Conservation (phyloP, 2,113 vertebrate genomes). For the Phainopepla nitens region DNA sequence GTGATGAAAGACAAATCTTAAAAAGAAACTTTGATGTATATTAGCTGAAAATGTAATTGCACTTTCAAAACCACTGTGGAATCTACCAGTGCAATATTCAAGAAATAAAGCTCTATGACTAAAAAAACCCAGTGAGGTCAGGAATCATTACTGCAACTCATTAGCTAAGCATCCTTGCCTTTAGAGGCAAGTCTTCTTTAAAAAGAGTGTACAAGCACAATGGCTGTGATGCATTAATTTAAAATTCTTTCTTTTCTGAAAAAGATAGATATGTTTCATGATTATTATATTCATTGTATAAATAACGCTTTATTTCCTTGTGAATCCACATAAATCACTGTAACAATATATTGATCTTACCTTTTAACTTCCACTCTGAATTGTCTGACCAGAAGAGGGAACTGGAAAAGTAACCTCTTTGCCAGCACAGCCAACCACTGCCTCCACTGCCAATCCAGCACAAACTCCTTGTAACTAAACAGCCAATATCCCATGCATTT, state of each 20-base stretch:
- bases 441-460: not conserved
- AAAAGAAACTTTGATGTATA: not conserved
- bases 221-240: not conserved
- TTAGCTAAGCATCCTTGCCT: not conserved
- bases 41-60: not conserved
- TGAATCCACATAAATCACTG: fast-evolving
- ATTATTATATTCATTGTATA: not conserved
- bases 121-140: not conserved
- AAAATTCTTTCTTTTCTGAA: not conserved
- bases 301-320: not conserved
- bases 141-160: not conserved
- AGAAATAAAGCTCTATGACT: not conserved
- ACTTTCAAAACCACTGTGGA: not conserved
- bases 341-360: not conserved
- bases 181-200: not conserved
- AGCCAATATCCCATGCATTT: not conserved
- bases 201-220: not conserved
- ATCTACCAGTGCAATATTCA: not conserved
- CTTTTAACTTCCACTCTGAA: not conserved
- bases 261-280: not conserved
- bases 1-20: not conserved
- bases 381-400: not conserved
- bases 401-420: not conserved
- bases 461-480: not conserved
- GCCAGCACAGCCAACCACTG: not conserved